Evolutionary conservation across 2,113 vertebrate species (phyloP).

Genomic region (Pteruthius melanotis): DNA sequence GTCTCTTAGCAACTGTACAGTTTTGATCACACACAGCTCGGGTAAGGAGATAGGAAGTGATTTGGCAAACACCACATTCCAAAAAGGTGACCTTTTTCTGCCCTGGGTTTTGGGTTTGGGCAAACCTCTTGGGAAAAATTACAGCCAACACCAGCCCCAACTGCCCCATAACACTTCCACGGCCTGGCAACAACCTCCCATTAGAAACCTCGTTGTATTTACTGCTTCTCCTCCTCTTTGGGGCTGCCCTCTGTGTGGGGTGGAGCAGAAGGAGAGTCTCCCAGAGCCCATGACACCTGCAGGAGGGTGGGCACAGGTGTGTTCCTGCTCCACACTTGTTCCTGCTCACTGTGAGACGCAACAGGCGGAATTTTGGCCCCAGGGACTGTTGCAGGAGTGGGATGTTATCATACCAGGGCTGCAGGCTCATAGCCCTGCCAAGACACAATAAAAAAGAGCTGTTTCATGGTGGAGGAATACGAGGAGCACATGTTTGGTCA

Average conservation of each 20-base stretch:
- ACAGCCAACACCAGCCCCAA: neutral
- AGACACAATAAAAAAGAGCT: slow-evolving; percentile 8
- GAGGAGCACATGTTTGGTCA: slow-evolving; percentile 42
- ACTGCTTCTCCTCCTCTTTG: neutral
- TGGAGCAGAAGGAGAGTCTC: neutral
- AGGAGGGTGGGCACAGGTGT: neutral
- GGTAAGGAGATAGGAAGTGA: neutral
- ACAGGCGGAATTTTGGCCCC: neutral
- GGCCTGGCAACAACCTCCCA: neutral
- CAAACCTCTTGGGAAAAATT: neutral
- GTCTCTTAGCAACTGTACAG: neutral
- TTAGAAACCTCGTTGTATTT: neutral
- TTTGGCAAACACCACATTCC: neutral
- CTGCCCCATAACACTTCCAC: neutral
- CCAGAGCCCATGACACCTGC: neutral
- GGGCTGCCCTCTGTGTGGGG: neutral
- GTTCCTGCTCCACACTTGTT: neutral
- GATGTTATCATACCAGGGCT: neutral
- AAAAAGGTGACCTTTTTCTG: neutral
- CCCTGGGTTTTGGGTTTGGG: neutral
- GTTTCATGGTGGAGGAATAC: slow-evolving; percentile 28
- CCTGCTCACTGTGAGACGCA: neutral
- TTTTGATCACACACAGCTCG: neutral
- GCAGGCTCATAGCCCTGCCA: neutral
- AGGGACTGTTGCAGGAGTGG: neutral